phyloP scores from a whole-genome alignment of 2,113 vertebrate genomes.

The Larimichthys polyactis region DNA sequence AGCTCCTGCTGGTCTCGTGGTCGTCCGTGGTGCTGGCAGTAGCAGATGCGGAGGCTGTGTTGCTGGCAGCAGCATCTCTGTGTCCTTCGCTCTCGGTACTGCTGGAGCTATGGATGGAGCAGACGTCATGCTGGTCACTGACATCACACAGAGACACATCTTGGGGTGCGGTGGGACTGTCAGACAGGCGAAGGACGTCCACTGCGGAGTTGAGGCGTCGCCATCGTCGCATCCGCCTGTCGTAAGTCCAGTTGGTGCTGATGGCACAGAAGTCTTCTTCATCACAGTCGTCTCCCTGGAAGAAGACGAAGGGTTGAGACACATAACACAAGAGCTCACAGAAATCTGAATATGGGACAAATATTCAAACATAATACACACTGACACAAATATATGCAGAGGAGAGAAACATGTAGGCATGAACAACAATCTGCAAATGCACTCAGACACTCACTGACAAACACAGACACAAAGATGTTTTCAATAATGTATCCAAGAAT shows the following conservation, averaged over 20 bases:
- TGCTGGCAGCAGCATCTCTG: rapidly evolving
- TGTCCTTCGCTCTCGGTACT: conserved; percentile 85
- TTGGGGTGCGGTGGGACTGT: conserved; percentile 39
- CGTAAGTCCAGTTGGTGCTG: conserved; percentile 89
- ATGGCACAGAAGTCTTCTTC: conserved; percentile 89
- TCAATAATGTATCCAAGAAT: not conserved
- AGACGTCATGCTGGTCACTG: conserved; percentile 80
- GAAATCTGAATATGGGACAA: not conserved
- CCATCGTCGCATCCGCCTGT: conserved; percentile 84
- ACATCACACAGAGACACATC: conserved; percentile 58
- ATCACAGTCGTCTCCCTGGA: conserved; percentile 85
- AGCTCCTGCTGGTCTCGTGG: conserved; percentile 79
- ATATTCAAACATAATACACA: not conserved
- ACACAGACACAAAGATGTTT: not conserved
- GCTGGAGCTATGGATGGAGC: conserved; percentile 86
- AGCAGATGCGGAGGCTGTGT: not conserved
- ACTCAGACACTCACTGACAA: not conserved
- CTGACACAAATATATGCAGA: not conserved
- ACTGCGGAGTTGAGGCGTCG: conserved; percentile 71
- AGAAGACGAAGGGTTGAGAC: not conserved
- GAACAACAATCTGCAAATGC: conserved; percentile 1
- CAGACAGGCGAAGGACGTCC: conserved; percentile 53
- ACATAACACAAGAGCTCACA: not conserved
- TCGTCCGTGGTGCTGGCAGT: conserved; percentile 68
- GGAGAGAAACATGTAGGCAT: not conserved